A percentile compares a stretch with the other conserved stretches of the same genome.
phyloP scores from a whole-genome alignment of 1,140 invertebrate genomes.

The Gyrodactylus salaris region DNA sequence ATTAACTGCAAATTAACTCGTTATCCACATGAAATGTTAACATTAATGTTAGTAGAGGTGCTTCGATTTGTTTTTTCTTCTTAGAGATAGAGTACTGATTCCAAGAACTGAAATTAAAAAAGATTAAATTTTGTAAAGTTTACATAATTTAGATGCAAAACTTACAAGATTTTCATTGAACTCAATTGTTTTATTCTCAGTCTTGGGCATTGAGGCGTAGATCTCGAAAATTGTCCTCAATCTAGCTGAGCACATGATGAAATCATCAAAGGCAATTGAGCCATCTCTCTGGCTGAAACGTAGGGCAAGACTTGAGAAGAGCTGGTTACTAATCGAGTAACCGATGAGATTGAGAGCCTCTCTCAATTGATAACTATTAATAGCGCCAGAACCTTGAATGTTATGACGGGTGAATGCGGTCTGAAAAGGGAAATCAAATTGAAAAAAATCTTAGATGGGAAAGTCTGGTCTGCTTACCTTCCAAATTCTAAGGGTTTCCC shows the following conservation, averaged over 20 bases:
- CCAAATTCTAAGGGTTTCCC: slow-evolving; percentile 53
- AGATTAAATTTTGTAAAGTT: background rate
- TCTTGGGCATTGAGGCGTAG: background rate
- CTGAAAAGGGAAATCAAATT: slow-evolving; percentile 22
- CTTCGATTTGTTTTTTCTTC: background rate
- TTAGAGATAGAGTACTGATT: background rate
- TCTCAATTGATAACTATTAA: slow-evolving; percentile 48
- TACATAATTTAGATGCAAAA: background rate
- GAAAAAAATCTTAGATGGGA: slow-evolving; percentile 11
- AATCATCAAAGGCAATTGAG: slow-evolving; percentile 3
- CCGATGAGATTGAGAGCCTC: slow-evolving; percentile 33
- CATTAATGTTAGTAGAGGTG: too few species aligned
- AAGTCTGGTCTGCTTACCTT: slow-evolving; percentile 27
- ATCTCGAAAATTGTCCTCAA: slow-evolving; percentile 5
- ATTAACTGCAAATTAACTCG: too few species aligned
- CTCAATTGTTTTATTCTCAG: background rate
- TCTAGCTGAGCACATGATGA: background rate
- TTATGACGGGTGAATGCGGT: slow-evolving; percentile 53
- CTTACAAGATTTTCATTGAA: background rate
- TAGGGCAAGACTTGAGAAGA: slow-evolving; percentile 2
- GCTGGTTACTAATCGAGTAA: slow-evolving; percentile 9
- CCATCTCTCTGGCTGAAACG: background rate
- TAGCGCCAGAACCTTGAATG: slow-evolving; percentile 36
- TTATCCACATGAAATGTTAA: too few species aligned
- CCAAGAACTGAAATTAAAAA: background rate